phyloP scores from a whole-genome alignment of 2,888 invertebrate genomes.

The Danaus chrysippus region DNA sequence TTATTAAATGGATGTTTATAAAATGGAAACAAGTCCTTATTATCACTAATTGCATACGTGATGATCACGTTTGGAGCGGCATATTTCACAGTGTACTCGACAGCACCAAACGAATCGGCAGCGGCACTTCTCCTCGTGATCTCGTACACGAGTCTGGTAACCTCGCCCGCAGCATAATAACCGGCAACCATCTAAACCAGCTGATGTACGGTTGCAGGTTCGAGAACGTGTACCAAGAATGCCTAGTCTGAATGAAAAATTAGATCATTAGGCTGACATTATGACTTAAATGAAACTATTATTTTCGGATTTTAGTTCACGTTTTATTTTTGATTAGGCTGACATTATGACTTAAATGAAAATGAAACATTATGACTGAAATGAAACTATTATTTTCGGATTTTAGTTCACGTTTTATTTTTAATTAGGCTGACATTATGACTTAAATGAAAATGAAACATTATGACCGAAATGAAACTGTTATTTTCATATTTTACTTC shows the following conservation, averaged over 20 bases:
- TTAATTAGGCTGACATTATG: too few species aligned
- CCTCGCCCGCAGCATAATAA: slow-evolving; percentile 94
- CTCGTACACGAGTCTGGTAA: slow-evolving; percentile 89
- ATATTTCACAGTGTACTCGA: slow-evolving; percentile 90
- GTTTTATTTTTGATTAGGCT: too few species aligned
- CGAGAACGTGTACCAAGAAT: slow-evolving; percentile 91
- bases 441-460: too few species aligned
- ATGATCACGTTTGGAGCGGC: slow-evolving; percentile 88
- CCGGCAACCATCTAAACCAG: slow-evolving; percentile 91
- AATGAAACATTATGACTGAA: too few species aligned
- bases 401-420: too few species aligned
- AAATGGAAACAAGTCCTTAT: too few species aligned
- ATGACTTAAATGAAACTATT: neutral
- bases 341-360: too few species aligned
- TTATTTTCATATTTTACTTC: too few species aligned
- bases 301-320: too few species aligned
- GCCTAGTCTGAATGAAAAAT: slow-evolving; percentile 80
- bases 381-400: too few species aligned
- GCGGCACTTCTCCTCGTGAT: slow-evolving; percentile 92
- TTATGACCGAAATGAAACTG: too few species aligned
- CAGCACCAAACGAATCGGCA: slow-evolving; percentile 96
- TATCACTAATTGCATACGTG: slow-evolving; percentile 88
- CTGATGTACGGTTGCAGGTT: slow-evolving; percentile 90
- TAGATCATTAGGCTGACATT: neutral
- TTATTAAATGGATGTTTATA: too few species aligned